Base-by-base conservation (phyloP, 1,140 invertebrate species). In the Lordiphosa clarofinis region DNA sequence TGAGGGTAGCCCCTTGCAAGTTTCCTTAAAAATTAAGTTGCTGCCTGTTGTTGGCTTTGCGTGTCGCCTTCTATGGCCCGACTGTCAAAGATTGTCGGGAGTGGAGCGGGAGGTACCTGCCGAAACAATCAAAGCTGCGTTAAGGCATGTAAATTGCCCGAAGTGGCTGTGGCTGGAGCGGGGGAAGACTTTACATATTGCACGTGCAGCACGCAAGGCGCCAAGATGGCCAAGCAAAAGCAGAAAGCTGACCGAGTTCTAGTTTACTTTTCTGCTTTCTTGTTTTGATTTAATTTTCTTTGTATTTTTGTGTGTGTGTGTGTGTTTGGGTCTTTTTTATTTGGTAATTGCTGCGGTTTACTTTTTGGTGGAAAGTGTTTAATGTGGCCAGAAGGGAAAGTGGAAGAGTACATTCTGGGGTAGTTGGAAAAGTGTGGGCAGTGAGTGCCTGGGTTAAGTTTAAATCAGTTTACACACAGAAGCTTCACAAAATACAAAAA, bases 71-170 rank as follows among this genome's bases (percentile, higher is more conserved):
- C 21, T 21, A 0, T 21, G 24, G 6, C 6, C 4, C 4, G 48
- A 31, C 28, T 42, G 53, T 40, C 40, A 38, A 56, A 40, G 33
- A 53, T 28, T 57, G 44, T 40, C 33, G 36, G 48, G 31, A 49
- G 7, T 35, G 19, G 24, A 54, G 39, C 54, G 38, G 31, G 46
- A 31, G 21, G 12, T 24, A 43, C 2, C 21, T 35, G 33, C 39
- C 13, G 33, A 72, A 61, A 74, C 66, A 73, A 73, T 63, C 65
- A 70, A 61, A 70, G 61, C 47, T 49, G 24, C 50, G 68, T 58
- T 56, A 48, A 70, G 53, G 38, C 43, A 49, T 62, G 43, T 40
- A 54, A 57, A 54, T 62, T 43, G 15, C 43, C 19, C 39, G 15
- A 19, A n/a, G 37, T n/a, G 28, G 61, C 44, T 47, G 36, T 58